Evolutionary conservation across 2,888 invertebrate genomes (phyloP).

Genomic region (Hecatera dysodea): DNA sequence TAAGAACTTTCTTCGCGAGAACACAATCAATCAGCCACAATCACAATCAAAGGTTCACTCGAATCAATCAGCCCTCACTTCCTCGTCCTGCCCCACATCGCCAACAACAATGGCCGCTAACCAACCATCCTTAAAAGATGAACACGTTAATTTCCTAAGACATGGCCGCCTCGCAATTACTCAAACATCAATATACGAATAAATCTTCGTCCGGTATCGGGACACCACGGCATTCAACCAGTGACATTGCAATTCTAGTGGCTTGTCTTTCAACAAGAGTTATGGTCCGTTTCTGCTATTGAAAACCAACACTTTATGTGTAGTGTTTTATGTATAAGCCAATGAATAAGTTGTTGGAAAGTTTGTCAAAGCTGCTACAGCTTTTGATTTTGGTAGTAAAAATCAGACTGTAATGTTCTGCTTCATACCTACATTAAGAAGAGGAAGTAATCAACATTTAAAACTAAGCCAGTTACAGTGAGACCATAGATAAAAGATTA

Average conservation of each 20-base stretch:
- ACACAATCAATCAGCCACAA: constrained; percentile 30
- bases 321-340: constrained; percentile 50
- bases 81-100: constrained; percentile 56
- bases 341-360: constrained; percentile 54
- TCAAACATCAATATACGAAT: constrained; percentile 67
- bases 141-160: constrained; percentile 62
- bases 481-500: constrained; percentile 1
- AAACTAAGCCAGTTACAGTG: not conserved
- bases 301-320: constrained; percentile 61
- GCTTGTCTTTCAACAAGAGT: constrained; percentile 64
- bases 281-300: constrained; percentile 61
- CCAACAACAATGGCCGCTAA: constrained; percentile 51
- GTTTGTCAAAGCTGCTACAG: constrained; percentile 39
- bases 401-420: not conserved
- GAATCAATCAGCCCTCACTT: constrained; percentile 51
- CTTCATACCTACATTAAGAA: not conserved
- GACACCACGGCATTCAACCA: constrained; percentile 67
- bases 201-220: constrained; percentile 66
- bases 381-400: not conserved
- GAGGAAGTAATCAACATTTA: constrained; percentile 13
- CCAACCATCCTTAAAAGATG: constrained; percentile 57
- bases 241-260: constrained; percentile 70
- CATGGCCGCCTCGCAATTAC: constrained; percentile 57
- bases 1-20: constrained; percentile 1
- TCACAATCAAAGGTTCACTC: constrained; percentile 22